Conservation (phyloP, 1,140 invertebrate species). For the Magallana angulata region DNA sequence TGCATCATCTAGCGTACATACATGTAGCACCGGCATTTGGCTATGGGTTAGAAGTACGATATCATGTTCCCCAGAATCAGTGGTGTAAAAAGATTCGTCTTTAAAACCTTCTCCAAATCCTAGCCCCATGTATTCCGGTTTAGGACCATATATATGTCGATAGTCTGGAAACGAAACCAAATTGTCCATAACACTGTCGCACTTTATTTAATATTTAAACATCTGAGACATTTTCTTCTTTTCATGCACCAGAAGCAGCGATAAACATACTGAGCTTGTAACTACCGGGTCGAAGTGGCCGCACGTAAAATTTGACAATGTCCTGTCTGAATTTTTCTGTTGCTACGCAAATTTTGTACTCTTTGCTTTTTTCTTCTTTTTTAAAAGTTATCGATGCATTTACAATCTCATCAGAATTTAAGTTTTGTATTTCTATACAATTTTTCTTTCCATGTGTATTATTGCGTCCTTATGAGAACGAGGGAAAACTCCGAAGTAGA, state of each 20-base stretch:
- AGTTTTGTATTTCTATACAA: constrained; percentile 46
- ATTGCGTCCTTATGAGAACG: constrained; percentile 48
- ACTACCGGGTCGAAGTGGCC: constrained; percentile 46
- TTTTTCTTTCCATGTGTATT: constrained; percentile 49
- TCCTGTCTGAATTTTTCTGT: constrained; percentile 3
- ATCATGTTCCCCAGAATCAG: constrained; percentile 41
- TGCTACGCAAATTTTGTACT: neutral
- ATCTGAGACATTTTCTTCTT: constrained; percentile 17
- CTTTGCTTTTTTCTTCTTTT: constrained; percentile 7
- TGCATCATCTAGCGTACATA: neutral
- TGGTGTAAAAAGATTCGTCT: neutral
- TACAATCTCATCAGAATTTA: neutral
- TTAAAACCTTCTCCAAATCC: constrained; percentile 41
- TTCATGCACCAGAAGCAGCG: neutral
- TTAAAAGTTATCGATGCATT: constrained; percentile 30
- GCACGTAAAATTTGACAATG: constrained; percentile 31
- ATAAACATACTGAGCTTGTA: constrained; percentile 54
- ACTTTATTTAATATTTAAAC: constrained; percentile 49
- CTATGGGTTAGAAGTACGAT: constrained; percentile 3
- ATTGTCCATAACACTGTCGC: neutral
- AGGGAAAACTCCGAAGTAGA: constrained; percentile 41
- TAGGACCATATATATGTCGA: constrained; percentile 40
- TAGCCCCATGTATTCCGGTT: neutral
- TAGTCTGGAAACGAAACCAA: constrained; percentile 40
- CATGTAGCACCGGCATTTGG: constrained; percentile 25